Evolutionary conservation across 2,888 invertebrate species (phyloP).

Genomic region (Branchellion lobata): DNA sequence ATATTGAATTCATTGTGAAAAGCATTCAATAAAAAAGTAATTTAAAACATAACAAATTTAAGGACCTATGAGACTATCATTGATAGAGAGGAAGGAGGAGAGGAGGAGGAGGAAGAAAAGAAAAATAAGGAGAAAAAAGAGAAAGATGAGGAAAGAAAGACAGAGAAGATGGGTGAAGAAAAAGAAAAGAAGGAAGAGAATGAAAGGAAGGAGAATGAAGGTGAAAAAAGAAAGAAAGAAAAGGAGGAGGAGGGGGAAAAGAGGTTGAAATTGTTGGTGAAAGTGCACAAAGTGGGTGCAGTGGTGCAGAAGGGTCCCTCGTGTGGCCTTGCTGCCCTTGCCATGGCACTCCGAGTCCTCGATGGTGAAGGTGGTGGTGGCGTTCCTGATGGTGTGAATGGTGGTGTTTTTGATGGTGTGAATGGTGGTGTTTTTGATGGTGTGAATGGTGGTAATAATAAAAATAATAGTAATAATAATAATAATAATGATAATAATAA

Average conservation of each 20-base stretch:
- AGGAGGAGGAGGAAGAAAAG: too few species aligned
- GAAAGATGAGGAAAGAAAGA: too few species aligned
- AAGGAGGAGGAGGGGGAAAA: not conserved
- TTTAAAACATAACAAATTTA: too few species aligned
- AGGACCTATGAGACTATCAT: too few species aligned
- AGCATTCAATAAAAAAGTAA: too few species aligned
- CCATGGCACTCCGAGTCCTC: not conserved
- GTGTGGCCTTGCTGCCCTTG: not conserved
- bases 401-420: not conserved
- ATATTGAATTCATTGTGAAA: not conserved
- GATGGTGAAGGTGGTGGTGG: constrained; percentile 54
- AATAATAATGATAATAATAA: too few species aligned
- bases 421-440: not conserved
- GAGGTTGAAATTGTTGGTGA: not conserved
- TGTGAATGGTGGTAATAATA: not conserved
- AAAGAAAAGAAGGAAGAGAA: too few species aligned
- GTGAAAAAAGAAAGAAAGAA: not conserved
- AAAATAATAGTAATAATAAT: too few species aligned
- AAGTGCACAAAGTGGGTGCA: not conserved
- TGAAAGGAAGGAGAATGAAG: not conserved
- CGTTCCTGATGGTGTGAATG: too few species aligned
- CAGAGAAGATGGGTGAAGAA: too few species aligned
- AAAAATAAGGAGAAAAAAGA: too few species aligned
- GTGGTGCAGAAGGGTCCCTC: not conserved
- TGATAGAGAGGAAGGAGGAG: too few species aligned